Percentiles rank a stretch among this genome's conserved stretches.
These are phyloP conservation scores for Apistogramma diplotaenia DNA, from an alignment of 2,113 vertebrate species.

Conservation along the genomic window DNA sequence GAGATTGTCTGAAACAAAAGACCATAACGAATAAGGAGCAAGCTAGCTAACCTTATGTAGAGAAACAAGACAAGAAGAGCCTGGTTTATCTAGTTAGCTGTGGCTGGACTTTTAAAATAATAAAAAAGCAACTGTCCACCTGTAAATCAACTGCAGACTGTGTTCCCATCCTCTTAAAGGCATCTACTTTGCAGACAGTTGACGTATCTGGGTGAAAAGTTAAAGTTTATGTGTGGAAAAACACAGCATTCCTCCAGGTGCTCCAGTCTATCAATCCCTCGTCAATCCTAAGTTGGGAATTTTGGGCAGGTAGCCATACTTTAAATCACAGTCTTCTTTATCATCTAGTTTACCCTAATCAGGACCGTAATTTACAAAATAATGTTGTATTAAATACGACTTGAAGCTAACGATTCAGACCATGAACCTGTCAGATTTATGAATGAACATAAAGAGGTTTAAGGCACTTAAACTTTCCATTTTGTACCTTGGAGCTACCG, in stretches of 20 bases:
- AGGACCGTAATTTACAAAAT: neutral
- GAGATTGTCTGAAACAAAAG: too few relatives aligned
- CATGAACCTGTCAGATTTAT: neutral
- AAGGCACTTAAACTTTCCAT: neutral
- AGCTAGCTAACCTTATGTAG: neutral
- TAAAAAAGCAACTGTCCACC: neutral
- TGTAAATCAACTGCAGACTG: neutral
- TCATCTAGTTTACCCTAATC: neutral
- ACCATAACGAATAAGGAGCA: too few relatives aligned
- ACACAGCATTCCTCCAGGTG: neutral
- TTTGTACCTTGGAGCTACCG: neutral
- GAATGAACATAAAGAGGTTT: neutral
- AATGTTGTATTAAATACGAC: neutral
- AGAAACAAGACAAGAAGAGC: neutral
- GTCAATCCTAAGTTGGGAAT: too few relatives aligned
- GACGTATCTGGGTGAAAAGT: neutral
- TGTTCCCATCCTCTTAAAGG: too few relatives aligned
- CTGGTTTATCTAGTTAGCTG: neutral
- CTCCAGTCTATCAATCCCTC: too few relatives aligned
- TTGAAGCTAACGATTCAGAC: neutral
- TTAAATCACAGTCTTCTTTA: neutral
- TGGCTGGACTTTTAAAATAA: neutral
- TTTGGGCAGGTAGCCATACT: neutral
- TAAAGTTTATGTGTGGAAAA: neutral
- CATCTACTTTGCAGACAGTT: neutral